These are phyloP conservation scores for Spodoptera exigua DNA, from an alignment of 2,888 invertebrate genomes.

Conservation along the genomic window DNA sequence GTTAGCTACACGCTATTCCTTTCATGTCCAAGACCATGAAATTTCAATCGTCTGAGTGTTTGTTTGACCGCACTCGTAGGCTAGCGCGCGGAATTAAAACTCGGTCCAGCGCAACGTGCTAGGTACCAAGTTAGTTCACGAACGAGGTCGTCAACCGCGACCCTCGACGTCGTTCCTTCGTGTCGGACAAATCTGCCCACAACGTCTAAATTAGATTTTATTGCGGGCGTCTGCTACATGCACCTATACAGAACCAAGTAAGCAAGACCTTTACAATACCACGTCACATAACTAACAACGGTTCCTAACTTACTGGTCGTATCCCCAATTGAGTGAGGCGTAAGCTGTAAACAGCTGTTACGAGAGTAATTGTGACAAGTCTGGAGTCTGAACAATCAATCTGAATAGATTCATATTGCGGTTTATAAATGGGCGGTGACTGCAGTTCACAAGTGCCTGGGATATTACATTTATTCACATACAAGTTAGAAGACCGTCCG, in stretches of 20 bases:
- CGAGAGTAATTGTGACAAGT: slow-evolving; percentile 78
- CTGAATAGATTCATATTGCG: slow-evolving; percentile 53
- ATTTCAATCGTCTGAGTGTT: slow-evolving; percentile 9
- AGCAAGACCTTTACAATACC: slow-evolving; percentile 56
- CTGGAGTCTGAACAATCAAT: slow-evolving; percentile 69
- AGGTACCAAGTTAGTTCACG: slow-evolving; percentile 52
- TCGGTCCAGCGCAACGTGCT: slow-evolving; percentile 44
- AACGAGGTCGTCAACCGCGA: slow-evolving; percentile 84
- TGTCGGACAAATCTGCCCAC: slow-evolving; percentile 85
- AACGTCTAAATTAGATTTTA: slow-evolving; percentile 89
- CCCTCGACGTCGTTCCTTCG: slow-evolving; percentile 75
- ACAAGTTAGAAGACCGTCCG: neutral
- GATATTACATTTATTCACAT: slow-evolving; percentile 20
- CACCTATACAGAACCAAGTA: slow-evolving; percentile 70
- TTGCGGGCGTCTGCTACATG: slow-evolving; percentile 84
- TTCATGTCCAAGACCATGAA: slow-evolving; percentile 12
- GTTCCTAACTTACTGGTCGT: slow-evolving; percentile 70
- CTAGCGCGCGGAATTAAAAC: slow-evolving; percentile 23
- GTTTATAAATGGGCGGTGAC: slow-evolving; percentile 42
- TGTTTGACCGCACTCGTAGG: slow-evolving; percentile 11
- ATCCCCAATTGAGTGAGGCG: slow-evolving; percentile 79
- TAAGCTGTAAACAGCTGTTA: slow-evolving; percentile 77
- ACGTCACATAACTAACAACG: slow-evolving; percentile 18
- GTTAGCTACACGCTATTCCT: slow-evolving; percentile 5
- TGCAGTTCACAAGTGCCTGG: slow-evolving; percentile 27